Evolutionary conservation across 2,888 invertebrate species (phyloP).

Genomic region (Sarcophaga subvicina): DNA sequence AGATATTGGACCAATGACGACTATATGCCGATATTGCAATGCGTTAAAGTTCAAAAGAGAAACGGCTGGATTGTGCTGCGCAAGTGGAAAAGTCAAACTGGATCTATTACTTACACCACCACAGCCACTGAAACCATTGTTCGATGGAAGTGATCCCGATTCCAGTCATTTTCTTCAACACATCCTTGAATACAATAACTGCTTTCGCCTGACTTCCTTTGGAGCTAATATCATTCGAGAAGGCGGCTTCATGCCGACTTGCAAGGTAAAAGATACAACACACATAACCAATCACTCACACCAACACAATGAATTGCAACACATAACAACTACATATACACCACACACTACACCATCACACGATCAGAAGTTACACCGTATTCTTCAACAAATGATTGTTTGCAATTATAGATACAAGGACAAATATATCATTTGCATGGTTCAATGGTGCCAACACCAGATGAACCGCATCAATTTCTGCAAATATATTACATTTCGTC

Average conservation of each 20-base stretch:
- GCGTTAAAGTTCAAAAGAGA: too few relatives aligned
- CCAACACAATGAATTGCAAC: too few relatives aligned
- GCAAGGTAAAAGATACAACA: constrained; percentile 49
- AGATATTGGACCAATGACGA: too few relatives aligned
- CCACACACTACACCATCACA: constrained; percentile 48
- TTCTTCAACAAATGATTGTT: constrained; percentile 71
- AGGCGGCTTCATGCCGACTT: constrained; percentile 54
- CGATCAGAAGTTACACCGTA: constrained; percentile 48
- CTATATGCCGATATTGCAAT: too few relatives aligned
- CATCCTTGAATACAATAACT: too few relatives aligned
- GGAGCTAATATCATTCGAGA: constrained; percentile 52
- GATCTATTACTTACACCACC: too few relatives aligned
- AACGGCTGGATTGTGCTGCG: too few relatives aligned
- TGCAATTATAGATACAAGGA: constrained; percentile 46
- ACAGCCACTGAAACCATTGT: not conserved
- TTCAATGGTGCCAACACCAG: constrained; percentile 70
- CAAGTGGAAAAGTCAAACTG: too few relatives aligned
- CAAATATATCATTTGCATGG: too few relatives aligned
- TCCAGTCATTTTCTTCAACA: constrained; percentile 20
- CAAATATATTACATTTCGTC: too few relatives aligned
- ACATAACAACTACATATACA: constrained; percentile 49
- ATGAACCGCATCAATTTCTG: too few relatives aligned
- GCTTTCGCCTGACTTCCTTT: constrained; percentile 55
- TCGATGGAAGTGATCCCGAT: constrained; percentile 44
- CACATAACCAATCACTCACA: constrained; percentile 54